Evolutionary conservation across 2,797 vertebrate species (phyloP), one percentile per base, ranked within the genome.

Genomic region (Falco biarmicus): DNA sequence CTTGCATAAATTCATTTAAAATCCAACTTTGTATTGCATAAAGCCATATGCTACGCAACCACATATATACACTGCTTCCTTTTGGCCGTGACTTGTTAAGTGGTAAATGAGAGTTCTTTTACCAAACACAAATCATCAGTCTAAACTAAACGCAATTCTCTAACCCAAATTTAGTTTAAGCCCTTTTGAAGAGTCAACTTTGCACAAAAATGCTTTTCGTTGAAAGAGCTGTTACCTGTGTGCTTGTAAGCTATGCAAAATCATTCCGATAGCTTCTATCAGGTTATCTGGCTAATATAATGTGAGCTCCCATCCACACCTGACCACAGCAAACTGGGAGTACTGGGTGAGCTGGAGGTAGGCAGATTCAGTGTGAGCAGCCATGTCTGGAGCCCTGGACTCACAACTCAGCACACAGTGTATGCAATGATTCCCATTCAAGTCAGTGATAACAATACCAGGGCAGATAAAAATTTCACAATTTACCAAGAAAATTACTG

Each of bases 231-330:
- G n/a, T 25, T 51, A 51, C 24, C 29, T 17, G 9, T 7, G 24
- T n/a, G 15, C 5, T 22, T 32, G 26, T 9, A n/a, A 47, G 15
- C 0, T 0, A 18, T 0, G 8, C 7, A 64, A 81, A 82, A 4
- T 26, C 56, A 17, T 10, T 24, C 13, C 0, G 0, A 63, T 0
- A 39, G 18, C 45, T 79, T 5, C 29, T 32, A 7, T n/a, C 32
- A 56, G 24, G 19, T 22, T 41, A 41, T 25, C 16, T 22, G 31
- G 50, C 19, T 70, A 43, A 9, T 1, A 15, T 29, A 32, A 20
- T 0, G 0, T 13, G 14, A 83, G 34, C 10, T 7, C 53, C 18
- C 29, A 19, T 8, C 53, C 56, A 18, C 19, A 8, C 47, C 39
- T 26, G 47, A 19, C 19, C 47, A 41, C 34, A 70, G 47, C 43